These are phyloP conservation scores for Cercopithecus mona DNA, from an alignment of 2,113 vertebrate genomes.

Conservation along the genomic window DNA sequence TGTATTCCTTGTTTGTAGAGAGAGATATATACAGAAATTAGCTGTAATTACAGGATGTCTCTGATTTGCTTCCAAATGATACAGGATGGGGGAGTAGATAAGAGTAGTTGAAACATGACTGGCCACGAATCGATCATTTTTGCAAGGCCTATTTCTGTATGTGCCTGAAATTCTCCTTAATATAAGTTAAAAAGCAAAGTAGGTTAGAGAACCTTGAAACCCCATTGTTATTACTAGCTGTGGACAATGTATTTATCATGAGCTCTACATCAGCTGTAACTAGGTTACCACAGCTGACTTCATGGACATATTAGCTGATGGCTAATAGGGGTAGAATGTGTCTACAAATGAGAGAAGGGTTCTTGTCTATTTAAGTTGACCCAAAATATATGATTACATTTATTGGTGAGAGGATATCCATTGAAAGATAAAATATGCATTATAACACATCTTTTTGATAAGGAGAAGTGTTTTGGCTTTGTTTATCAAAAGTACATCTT, in stretches of 20 bases:
- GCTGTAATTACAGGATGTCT: not conserved
- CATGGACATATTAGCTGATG: not conserved
- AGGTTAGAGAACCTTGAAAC: not conserved
- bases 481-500: constrained; percentile 52
- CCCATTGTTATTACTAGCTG: not conserved
- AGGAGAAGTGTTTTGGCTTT: not conserved
- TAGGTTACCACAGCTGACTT: not conserved
- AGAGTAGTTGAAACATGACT: not conserved
- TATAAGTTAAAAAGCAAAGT: not conserved
- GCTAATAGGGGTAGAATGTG: not conserved
- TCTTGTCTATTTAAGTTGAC: not conserved
- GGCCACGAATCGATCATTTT: not conserved
- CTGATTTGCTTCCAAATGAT: not conserved
- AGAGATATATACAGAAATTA: not conserved
- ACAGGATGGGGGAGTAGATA: not conserved
- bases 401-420: not conserved
- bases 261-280: not conserved
- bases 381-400: not conserved
- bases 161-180: not conserved
- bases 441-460: not conserved
- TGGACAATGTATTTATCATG: not conserved
- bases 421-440: not conserved
- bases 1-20: not conserved
- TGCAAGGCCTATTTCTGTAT: not conserved
- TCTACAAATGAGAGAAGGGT: not conserved